Evolutionary conservation across 2,797 vertebrate genomes (phyloP), one percentile per base, ranked within the genome.

Genomic region (Oryzias dopingdopingensis): DNA sequence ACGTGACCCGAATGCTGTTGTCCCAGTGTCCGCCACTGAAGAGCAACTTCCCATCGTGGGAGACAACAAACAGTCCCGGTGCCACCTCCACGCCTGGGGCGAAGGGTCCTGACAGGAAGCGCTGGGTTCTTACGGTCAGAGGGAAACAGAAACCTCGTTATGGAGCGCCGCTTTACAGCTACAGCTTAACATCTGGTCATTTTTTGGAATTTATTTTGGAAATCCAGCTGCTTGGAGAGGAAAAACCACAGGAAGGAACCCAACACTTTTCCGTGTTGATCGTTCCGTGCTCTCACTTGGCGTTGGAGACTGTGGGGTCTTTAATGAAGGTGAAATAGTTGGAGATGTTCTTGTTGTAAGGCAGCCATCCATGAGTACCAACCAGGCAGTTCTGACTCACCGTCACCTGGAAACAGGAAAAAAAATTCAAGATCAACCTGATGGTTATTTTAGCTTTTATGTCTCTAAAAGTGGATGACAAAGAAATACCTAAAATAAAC

Each of bases 241-340:
- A 37, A 37, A 37, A 37, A 13, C 32, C 13, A 37, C 32, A 37
- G 32, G 32, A 37, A 12, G 32, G 32, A 37, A 12, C 32, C 8
- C 5, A 26, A 26, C 26, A 26, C 26, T 26, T 26, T 22, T 22
- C 26, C 2, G 10, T 4, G 32, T 4, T 37, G 32, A 37, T 13
- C 10, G 32, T 3, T 13, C 6, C 0, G 40, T 3, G 18, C 44
- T 56, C 96, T 95, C 84, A 98, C 97, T 96, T 99, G 70, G 90
- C 83, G 88, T 93, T 96, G 82, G 93, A 91, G 62, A 97, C 95
- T 2, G 95, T 96, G 70, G 95, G 95, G 86, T 98, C 96, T 79
- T 89, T 97, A 67, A 96, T 94, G 85, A 98, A 98, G 17, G 96
- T 98, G 85, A 98, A 98, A 86, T 98, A 98, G 91, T 98, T 98